A percentile compares a stretch with the other conserved stretches of the same genome.
These are phyloP conservation scores for Pocota personata DNA, from an alignment of 2,888 invertebrate species.

Conservation along the genomic window DNA sequence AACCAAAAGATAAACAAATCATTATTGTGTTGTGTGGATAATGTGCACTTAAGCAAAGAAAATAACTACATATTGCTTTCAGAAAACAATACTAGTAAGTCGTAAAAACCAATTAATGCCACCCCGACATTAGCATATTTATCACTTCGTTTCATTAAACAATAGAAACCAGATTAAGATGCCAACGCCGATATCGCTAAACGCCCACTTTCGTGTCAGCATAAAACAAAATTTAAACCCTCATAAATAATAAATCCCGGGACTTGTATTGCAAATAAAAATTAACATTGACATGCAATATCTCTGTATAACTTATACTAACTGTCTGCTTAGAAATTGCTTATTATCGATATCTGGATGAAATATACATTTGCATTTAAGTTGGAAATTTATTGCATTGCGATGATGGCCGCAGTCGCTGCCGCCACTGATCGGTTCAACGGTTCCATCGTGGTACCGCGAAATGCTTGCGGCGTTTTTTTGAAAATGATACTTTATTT, in stretches of 20 bases:
- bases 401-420: conserved; percentile 33
- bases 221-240: conserved; percentile 51
- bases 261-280: conserved; percentile 51
- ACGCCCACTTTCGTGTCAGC: conserved; percentile 56
- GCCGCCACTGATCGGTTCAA: neutral
- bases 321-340: conserved; percentile 64
- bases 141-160: conserved; percentile 46
- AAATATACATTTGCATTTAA: conserved; percentile 58
- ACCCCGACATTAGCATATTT: conserved; percentile 33
- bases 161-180: conserved; percentile 56
- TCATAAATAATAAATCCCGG: conserved; percentile 52
- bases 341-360: conserved; percentile 52
- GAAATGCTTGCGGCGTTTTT: conserved; percentile 21
- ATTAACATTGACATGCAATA: conserved; percentile 64
- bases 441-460: neutral
- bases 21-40: conserved; percentile 7
- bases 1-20: neutral
- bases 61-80: conserved; percentile 21
- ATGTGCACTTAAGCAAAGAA: conserved; percentile 25
- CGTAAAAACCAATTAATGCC: conserved; percentile 17
- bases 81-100: conserved; percentile 23
- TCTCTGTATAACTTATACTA: conserved; percentile 58
- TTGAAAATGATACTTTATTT: conserved; percentile 52
- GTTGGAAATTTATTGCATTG: conserved; percentile 49
- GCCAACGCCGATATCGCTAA: conserved; percentile 53